Percentiles rank a stretch among this genome's conserved stretches.
Evolutionary conservation across 2,113 vertebrate genomes (phyloP).

Genomic region (Leucosticte australis): DNA sequence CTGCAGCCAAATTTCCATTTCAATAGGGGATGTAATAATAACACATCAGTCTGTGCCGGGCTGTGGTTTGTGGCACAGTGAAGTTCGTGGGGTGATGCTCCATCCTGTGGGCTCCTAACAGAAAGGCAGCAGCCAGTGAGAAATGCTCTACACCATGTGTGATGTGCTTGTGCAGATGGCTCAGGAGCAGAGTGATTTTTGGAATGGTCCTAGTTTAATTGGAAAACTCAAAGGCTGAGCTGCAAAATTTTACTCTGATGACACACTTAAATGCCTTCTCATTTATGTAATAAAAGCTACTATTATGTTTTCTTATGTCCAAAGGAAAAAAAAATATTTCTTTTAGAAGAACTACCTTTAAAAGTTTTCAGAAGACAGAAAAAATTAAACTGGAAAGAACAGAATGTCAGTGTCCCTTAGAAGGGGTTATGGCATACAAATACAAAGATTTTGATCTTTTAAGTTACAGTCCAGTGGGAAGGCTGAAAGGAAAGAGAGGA

Average conservation of each 20-base stretch:
- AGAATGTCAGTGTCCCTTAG: neutral
- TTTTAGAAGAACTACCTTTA: neutral
- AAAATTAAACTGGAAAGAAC: neutral
- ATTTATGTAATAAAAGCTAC: neutral
- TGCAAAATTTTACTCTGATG: neutral
- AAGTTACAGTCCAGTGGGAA: neutral
- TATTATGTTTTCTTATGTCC: neutral
- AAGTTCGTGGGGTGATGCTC: neutral
- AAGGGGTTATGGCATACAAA: neutral
- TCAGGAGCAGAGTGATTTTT: neutral
- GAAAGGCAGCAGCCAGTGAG: neutral
- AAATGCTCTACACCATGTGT: accelerated
- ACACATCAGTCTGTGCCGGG: neutral
- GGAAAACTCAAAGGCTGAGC: neutral
- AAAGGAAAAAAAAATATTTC: neutral
- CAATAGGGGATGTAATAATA: neutral
- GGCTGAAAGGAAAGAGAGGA: neutral
- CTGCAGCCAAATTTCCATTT: neutral
- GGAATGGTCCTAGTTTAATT: neutral
- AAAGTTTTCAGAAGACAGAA: neutral
- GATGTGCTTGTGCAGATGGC: neutral
- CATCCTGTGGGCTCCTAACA: neutral
- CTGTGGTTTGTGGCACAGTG: neutral
- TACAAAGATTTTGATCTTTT: neutral
- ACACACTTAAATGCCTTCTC: neutral